Evolutionary conservation across 1,140 invertebrate genomes (phyloP), one percentile per base, ranked within the genome.

Genomic region (Atopsyche davidsoni): DNA sequence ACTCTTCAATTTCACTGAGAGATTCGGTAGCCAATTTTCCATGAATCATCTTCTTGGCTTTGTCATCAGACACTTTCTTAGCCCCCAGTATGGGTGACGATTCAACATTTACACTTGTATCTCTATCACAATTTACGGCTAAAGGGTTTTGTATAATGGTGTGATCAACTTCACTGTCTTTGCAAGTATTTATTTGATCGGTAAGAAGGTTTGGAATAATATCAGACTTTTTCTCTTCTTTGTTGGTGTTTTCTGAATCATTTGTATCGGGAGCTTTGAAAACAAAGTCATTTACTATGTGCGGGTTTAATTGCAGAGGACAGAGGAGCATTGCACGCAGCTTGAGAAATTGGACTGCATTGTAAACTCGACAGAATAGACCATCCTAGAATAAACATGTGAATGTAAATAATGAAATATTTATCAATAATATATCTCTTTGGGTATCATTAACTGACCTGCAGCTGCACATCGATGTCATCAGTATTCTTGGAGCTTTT

Each of bases 1-100:
- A 75, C 54, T 73, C 71, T 47, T 73, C 71, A 2, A 72, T 62
- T 13, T 66, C 65, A 25, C 65, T 68, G 46, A 71, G 40, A 0
- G 23, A 22, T 13, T 51, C 46, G 17, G 25, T 13, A 9, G n/a
- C 18, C 11, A 35, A 16, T 14, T 49, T 36, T 40, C 17, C 45
- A 21, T 53, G 44, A 42, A n/a, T 38, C 14, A 42, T 34, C 24
- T 11, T 44, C 39, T 53, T 38, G 14, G 14, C 41, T 51, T 54
- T 51, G 4, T 54, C 51, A 13, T 58, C 56, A 1, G 48, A 34
- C 2, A 16, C 13, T 45, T 39, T 58, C 38, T 51, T 58, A 17
- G 35, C 13, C 3, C 32, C 28, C 44, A 54, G 11, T 24, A 43
- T 50, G 3, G 56, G 51, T 17, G 56, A 54, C 2, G 42, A 43